These are phyloP conservation scores for Hydrolagus affinis DNA, from an alignment of 2,113 vertebrate genomes.

Conservation along the genomic window DNA sequence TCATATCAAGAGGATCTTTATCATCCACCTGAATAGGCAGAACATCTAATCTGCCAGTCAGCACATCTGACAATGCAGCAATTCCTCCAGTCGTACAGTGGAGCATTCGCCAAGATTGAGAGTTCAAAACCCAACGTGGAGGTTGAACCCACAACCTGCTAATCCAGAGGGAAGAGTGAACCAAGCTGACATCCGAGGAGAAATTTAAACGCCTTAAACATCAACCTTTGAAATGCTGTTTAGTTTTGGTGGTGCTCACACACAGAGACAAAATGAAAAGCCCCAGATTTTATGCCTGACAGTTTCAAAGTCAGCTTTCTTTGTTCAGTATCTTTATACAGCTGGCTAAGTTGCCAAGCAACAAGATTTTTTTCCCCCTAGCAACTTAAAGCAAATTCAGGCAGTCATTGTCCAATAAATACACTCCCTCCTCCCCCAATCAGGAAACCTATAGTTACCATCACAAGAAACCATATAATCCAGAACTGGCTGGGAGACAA, in stretches of 20 bases:
- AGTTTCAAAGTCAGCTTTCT: slow-evolving; percentile 12
- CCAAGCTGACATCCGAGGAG: too few relatives aligned
- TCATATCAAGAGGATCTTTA: too few relatives aligned
- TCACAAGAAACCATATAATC: too few relatives aligned
- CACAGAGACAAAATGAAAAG: not conserved
- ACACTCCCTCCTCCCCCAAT: not conserved
- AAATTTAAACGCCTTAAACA: not conserved
- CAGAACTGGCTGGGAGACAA: too few relatives aligned
- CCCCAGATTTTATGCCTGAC: not conserved
- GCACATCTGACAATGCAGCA: too few relatives aligned
- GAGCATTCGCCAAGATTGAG: too few relatives aligned
- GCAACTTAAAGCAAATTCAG: not conserved
- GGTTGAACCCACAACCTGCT: too few relatives aligned
- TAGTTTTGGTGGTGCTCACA: not conserved
- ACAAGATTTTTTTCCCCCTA: not conserved
- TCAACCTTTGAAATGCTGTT: not conserved
- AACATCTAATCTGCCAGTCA: too few relatives aligned
- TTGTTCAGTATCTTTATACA: slow-evolving; percentile 1
- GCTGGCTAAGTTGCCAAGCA: slow-evolving; percentile 5
- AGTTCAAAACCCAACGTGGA: too few relatives aligned
- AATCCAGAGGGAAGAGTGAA: too few relatives aligned
- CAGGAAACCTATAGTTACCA: not conserved
- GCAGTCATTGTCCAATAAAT: not conserved
- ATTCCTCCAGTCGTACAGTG: too few relatives aligned
- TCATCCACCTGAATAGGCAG: too few relatives aligned